Percentiles rank a stretch among this genome's conserved stretches.
Evolutionary conservation across 2,888 invertebrate species (phyloP).

Genomic region (Notodromas monacha): DNA sequence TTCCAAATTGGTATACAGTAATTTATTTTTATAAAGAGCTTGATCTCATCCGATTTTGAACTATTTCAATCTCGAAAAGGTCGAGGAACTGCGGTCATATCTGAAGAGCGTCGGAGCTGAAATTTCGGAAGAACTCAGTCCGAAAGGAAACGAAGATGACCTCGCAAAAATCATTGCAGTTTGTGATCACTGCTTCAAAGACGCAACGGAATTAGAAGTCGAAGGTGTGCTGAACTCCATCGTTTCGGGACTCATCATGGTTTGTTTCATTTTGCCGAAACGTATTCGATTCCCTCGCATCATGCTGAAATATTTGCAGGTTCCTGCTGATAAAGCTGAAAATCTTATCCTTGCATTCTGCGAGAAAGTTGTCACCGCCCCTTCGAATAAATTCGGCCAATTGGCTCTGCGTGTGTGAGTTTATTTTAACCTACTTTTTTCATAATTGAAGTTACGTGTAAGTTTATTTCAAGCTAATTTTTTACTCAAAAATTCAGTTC

Average conservation of each 20-base stretch:
- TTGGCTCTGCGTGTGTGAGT: conserved; percentile 1
- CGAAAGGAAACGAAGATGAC: not conserved
- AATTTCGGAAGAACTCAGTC: not conserved
- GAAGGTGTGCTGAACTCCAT: not conserved
- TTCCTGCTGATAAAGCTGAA: not conserved
- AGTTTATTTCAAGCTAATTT: too few relatives aligned
- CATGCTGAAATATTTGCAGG: not conserved
- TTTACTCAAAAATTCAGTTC: too few relatives aligned
- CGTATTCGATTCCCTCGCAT: too few relatives aligned
- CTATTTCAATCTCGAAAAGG: not conserved
- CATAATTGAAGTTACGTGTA: too few relatives aligned
- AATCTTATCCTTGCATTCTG: not conserved
- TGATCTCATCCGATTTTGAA: too few relatives aligned
- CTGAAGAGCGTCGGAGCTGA: not conserved
- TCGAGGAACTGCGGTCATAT: not conserved
- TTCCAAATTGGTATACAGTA: too few relatives aligned
- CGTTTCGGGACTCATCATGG: not conserved
- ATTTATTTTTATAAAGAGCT: too few relatives aligned
- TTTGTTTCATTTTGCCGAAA: too few relatives aligned
- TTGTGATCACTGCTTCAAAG: not conserved
- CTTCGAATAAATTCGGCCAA: not conserved
- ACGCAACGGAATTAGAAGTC: not conserved
- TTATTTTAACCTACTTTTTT: too few relatives aligned
- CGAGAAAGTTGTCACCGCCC: not conserved
- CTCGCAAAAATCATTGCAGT: not conserved